These are phyloP conservation scores for Podarcis siculus DNA, from an alignment of 2,797 vertebrate genomes.

Conservation along the genomic window DNA sequence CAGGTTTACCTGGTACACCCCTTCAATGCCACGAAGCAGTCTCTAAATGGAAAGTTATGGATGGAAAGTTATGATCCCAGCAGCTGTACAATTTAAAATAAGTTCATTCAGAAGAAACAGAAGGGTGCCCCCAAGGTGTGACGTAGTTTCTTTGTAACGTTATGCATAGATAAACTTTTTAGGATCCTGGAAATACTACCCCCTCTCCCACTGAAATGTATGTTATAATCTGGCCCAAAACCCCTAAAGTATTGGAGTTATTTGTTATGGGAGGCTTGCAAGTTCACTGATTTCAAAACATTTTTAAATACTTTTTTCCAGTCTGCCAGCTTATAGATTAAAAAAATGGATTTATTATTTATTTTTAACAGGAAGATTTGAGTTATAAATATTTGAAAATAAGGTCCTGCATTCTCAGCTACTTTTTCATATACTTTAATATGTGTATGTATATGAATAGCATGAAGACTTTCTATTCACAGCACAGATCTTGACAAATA, in stretches of 20 bases:
- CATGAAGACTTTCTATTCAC: constrained; percentile 29
- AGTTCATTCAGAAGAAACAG: background rate
- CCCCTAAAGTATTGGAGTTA: background rate
- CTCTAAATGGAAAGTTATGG: too few species aligned
- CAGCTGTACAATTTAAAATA: background rate
- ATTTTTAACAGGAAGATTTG: constrained; percentile 49
- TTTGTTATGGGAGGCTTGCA: constrained; percentile 21
- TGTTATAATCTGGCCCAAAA: background rate
- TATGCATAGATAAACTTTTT: background rate
- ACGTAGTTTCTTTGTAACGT: background rate
- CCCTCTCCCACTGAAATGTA: background rate
- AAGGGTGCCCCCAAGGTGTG: background rate
- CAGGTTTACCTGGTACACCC: too few species aligned
- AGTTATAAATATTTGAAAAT: constrained; percentile 61
- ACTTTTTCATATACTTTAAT: constrained; percentile 51
- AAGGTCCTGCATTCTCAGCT: constrained; percentile 46
- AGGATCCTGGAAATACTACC: background rate
- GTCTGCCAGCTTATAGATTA: constrained; percentile 28
- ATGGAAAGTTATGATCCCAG: background rate
- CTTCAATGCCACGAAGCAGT: too few species aligned
- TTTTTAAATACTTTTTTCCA: constrained; percentile 19
- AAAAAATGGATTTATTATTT: constrained; percentile 1
- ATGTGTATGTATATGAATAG: constrained; percentile 45
- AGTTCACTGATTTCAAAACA: constrained; percentile 40
- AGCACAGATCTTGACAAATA: constrained; percentile 62